phyloP scores from a whole-genome alignment of 2,797 vertebrate species.

The Delichon dasypus region DNA sequence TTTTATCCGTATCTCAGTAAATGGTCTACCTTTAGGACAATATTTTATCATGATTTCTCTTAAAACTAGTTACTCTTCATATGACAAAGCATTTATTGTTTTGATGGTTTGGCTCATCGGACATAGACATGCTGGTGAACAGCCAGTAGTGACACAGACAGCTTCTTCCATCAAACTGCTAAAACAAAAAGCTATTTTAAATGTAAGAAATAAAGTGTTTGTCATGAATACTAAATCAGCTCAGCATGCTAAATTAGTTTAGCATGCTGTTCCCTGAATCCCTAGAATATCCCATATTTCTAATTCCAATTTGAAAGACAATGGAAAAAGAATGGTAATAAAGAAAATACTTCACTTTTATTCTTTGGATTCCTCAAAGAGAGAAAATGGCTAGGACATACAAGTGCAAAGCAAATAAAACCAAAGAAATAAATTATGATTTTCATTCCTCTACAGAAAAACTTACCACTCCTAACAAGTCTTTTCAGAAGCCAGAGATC shows the following conservation, averaged over 20 bases:
- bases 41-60: slow-evolving; percentile 56
- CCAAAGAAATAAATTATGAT: not conserved
- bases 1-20: slow-evolving; percentile 49
- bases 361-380: not conserved
- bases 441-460: not conserved
- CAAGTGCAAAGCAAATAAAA: not conserved
- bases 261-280: not conserved
- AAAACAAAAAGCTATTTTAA: not conserved
- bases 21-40: slow-evolving; percentile 33
- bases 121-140: not conserved
- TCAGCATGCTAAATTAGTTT: not conserved
- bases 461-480: not conserved
- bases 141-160: not conserved
- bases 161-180: not conserved
- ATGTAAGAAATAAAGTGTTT: not conserved
- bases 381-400: not conserved
- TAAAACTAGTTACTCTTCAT: slow-evolving; percentile 61
- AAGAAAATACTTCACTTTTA: not conserved
- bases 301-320: not conserved
- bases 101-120: slow-evolving; percentile 29
- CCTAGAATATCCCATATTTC: not conserved
- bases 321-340: not conserved
- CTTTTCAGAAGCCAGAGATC: not conserved
- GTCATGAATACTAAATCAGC: not conserved
- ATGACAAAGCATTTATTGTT: slow-evolving; percentile 32